These are phyloP conservation scores for Crossaster papposus DNA, from an alignment of 53 echinoderm and acorn worm species.

Conservation along the genomic window DNA sequence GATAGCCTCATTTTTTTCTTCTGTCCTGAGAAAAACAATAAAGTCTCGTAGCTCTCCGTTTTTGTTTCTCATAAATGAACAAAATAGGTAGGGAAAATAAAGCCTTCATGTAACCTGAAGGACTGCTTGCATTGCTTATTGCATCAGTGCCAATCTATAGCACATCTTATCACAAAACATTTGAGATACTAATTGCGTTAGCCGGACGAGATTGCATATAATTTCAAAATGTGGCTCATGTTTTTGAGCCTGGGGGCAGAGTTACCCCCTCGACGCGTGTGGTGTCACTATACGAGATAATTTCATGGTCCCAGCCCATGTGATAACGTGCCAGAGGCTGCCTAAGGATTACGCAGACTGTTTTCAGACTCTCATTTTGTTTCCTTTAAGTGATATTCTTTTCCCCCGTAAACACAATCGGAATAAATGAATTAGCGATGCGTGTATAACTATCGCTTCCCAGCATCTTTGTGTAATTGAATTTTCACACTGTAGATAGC, in stretches of 20 bases:
- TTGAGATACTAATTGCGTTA: slow-evolving; percentile 57
- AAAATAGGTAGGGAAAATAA: not conserved
- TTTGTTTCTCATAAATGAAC: not conserved
- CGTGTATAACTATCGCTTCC: slow-evolving; percentile 4
- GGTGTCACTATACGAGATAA: slow-evolving; percentile 35
- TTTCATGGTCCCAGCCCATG: slow-evolving; percentile 18
- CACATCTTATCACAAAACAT: slow-evolving; percentile 62
- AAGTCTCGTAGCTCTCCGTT: not conserved
- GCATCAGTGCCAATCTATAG: slow-evolving; percentile 45
- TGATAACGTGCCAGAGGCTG: slow-evolving; percentile 23
- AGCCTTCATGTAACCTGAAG: slow-evolving; percentile 24
- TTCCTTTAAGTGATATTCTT: not conserved
- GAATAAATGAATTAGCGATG: not conserved
- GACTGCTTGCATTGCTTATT: slow-evolving; percentile 19
- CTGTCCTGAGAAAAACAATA: not conserved
- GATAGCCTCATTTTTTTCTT: too few relatives aligned
- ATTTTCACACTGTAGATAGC: not conserved
- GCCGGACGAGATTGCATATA: slow-evolving; percentile 37
- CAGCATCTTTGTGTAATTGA: slow-evolving; percentile 8
- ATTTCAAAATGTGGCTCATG: slow-evolving; percentile 63
- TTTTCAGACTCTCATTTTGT: not conserved
- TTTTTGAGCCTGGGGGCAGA: slow-evolving; percentile 33
- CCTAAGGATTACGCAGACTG: not conserved
- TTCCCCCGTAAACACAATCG: not conserved
- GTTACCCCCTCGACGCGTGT: not conserved